Base-by-base conservation (phyloP, 2,888 invertebrate species). In the Blera fallax region DNA sequence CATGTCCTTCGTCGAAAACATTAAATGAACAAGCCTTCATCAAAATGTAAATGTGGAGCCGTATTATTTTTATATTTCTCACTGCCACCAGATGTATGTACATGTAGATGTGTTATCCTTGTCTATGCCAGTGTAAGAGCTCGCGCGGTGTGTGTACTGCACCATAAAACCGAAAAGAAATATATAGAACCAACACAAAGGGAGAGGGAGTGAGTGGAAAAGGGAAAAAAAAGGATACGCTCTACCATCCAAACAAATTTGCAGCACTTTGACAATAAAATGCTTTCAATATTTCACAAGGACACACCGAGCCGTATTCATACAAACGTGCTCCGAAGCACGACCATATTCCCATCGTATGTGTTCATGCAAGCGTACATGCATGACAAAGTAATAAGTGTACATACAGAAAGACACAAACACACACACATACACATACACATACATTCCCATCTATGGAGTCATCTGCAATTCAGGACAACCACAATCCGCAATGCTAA, bases 11-110 rank as follows among this genome's bases (percentile, higher is more conserved):
- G 48, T 56, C 43, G 54, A 62, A 79, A 79, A 37, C 56, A 79
- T 79, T 83, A 69, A 73, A 79, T 79, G 79, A 69, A 79, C 73
- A 83, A 79, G 79, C 67, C 69, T 69, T 69, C 73, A 83, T 64
- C 69, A 69, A 73, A 62, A 83, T 72, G 73, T 48, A 73, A 73
- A 54, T 65, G 54, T 21, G 29, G 34, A 60, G 60, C 65, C 18
- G 21, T 67, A 67, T 78, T 77, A 65, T 78, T 73, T 72, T 67
- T 62, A 52, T 54, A 48, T 73, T 18, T 48, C n/a, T 34, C 67
- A 45, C 54, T 54, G 43, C 21, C 54, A 60, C 8, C 29, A 34
- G 7, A 29, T 40, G 21, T 43, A 16, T 7, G 10, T 72, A 34
- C 3, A 29, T 40, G 21, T 43, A 16, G 11, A 14, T 72, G 24